Percentiles rank a stretch among this genome's conserved stretches.
Evolutionary conservation across 2,797 vertebrate species (phyloP).

Genomic region (Morelia viridis): DNA sequence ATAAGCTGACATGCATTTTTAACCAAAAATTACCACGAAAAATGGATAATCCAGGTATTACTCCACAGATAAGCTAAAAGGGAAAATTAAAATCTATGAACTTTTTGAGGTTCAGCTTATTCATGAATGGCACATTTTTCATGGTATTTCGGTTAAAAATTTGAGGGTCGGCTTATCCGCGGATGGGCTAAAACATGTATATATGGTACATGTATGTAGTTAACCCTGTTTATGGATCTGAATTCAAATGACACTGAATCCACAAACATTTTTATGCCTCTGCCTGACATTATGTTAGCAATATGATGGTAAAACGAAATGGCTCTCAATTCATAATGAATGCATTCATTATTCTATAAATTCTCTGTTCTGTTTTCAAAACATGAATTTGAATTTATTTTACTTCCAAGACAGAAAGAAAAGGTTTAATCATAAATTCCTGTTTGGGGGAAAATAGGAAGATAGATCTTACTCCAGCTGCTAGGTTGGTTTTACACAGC

Average conservation of each 20-base stretch:
- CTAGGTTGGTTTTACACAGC: too few relatives aligned
- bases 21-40: background rate
- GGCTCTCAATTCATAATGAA: background rate
- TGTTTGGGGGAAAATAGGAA: too few relatives aligned
- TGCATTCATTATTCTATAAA: background rate
- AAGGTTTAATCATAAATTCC: background rate
- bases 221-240: background rate
- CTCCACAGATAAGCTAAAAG: background rate
- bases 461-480: too few relatives aligned
- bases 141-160: background rate
- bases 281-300: background rate
- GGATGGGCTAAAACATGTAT: background rate
- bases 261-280: background rate
- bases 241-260: background rate
- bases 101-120: background rate
- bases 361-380: background rate
- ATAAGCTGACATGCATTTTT: background rate
- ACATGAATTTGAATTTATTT: conserved; percentile 4
- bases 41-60: background rate
- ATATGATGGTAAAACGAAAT: conserved; percentile 17
- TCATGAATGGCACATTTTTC: background rate
- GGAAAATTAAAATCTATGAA: background rate
- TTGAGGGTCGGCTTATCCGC: background rate
- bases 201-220: background rate
- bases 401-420: background rate